Conservation (phyloP, 2,797 vertebrate species). For the Miichthys miiuy region DNA sequence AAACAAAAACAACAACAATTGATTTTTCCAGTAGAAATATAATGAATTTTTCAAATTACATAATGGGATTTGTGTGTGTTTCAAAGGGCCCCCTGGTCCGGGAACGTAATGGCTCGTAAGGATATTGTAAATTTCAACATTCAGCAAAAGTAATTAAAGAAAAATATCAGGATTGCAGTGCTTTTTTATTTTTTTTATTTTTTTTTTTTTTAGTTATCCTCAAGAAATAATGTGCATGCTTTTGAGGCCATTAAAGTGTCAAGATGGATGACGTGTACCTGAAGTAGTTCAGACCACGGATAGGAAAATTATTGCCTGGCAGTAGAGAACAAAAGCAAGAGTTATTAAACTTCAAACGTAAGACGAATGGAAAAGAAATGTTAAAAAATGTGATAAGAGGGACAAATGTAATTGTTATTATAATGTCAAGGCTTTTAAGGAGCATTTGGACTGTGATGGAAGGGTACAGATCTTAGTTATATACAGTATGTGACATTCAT, state of each 20-base stretch:
- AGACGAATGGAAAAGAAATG: neutral
- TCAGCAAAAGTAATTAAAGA: constrained; percentile 18
- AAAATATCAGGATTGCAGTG: neutral
- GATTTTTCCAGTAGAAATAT: neutral
- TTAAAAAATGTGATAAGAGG: neutral
- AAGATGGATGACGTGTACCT: constrained; percentile 32
- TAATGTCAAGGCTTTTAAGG: constrained; percentile 39
- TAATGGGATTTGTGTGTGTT: neutral
- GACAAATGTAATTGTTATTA: constrained; percentile 15
- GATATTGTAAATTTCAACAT: constrained; percentile 29
- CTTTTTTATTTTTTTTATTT: too few species aligned
- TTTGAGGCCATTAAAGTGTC: constrained; percentile 50
- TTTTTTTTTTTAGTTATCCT: neutral
- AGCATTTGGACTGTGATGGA: neutral
- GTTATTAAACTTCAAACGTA: constrained; percentile 16
- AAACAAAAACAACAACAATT: too few species aligned
- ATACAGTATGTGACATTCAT: constrained; percentile 13
- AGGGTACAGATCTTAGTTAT: neutral
- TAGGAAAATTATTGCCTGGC: constrained; percentile 41
- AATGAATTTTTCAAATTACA: constrained; percentile 11
- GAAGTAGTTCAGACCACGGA: constrained; percentile 21
- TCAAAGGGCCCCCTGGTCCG: neutral
- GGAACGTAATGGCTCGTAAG: neutral
- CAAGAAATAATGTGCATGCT: constrained; percentile 18
- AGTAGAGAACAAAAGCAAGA: constrained; percentile 33